Percentiles rank a stretch among this genome's conserved stretches.
Evolutionary conservation across 2,797 vertebrate genomes (phyloP).

Genomic region (Chelonia mydas): DNA sequence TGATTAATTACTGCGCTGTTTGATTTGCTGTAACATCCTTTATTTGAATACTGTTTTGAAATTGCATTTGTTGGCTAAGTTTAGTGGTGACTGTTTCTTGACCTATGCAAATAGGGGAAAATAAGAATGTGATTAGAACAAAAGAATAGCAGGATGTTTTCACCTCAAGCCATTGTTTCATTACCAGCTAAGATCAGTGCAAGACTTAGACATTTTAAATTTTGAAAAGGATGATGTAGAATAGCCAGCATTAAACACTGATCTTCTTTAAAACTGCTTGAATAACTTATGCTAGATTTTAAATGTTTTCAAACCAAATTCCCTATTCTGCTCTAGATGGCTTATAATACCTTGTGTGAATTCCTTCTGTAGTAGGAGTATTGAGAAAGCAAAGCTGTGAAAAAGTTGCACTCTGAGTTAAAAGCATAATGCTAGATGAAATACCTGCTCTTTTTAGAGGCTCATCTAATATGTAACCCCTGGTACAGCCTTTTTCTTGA

Average conservation of each 20-base stretch:
- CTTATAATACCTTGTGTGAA: background rate
- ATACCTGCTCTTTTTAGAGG: background rate
- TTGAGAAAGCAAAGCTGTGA: background rate
- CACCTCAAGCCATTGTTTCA: slow-evolving; percentile 39
- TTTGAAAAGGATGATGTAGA: background rate
- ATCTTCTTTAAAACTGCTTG: background rate
- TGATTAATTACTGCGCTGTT: background rate
- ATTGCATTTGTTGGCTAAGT: background rate
- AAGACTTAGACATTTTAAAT: background rate
- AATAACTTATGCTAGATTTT: background rate
- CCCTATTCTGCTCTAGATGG: background rate
- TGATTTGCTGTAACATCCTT: background rate
- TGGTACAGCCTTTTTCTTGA: background rate
- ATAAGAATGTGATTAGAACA: background rate
- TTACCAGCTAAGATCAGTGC: background rate
- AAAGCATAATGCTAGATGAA: background rate
- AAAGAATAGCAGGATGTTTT: slow-evolving; percentile 68
- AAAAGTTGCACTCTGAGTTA: background rate
- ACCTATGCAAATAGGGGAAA: background rate
- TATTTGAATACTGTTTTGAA: background rate
- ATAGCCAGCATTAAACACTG: background rate
- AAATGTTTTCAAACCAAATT: background rate
- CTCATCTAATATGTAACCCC: background rate
- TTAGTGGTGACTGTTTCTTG: slow-evolving; percentile 39
- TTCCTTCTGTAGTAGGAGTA: background rate